Evolutionary conservation across 2,113 vertebrate species (phyloP), one percentile per base, ranked within the genome.

Genomic region (Mormyrus lacerda): DNA sequence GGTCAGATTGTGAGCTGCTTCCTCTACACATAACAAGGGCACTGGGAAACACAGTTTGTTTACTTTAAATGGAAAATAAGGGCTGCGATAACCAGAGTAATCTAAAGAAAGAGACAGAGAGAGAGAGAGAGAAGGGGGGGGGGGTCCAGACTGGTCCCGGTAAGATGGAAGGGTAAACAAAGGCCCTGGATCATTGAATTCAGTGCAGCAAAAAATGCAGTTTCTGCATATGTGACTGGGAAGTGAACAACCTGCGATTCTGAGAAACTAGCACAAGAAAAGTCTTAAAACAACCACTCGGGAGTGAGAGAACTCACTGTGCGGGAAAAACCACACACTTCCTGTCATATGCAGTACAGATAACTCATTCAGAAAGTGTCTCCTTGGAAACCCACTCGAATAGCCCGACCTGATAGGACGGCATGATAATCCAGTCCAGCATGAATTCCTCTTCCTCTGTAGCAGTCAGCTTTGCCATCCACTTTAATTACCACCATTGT

Each of bases 1-100:
- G 92, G 93, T 94, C 93, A 95, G 93, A 93, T 93, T 90, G 90
- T 91, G 92, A 90, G 89, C 91, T 93, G 93, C 93, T 93, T 94
- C 90, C 87, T 90, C 87, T 92, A 89, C 87, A 92, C 92, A 94
- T 92, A 91, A 89, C 91, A 88, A 69, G 50, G 88, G 87, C 90
- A 91, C 91, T 92, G 88, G 92, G 92, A 92, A 93, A 93, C 92
- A 93, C 92, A 94, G 94, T 93, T 94, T 95, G 94, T 95, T 95
- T 94, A 93, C 94, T 92, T 94, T 94, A 92, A 89, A 93, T 89
- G 1, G 17, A 89, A 90, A 92, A 93, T 93, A 91, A 93, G 92
- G 76, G 82, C 92, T 42, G 85, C 90, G 88, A 51, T 42, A 87
- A 89, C 84, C 39, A 90, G 73, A 55, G 65, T 53, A 69, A 88